Evolutionary conservation across 2,888 invertebrate genomes (phyloP).

Genomic region (Lacanobia oleracea): DNA sequence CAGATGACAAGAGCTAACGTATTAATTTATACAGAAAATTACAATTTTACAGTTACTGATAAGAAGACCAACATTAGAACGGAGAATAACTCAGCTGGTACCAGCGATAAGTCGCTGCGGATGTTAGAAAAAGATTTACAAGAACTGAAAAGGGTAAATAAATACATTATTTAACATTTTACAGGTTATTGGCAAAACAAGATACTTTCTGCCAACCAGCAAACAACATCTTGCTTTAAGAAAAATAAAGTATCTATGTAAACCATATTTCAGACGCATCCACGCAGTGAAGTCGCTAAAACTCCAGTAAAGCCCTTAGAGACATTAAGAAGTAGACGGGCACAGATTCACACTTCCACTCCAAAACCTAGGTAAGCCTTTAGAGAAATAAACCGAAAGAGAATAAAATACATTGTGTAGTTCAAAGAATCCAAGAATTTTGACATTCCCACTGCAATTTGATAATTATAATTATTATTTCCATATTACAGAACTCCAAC

Average conservation of each 20-base stretch:
- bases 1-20: neutral
- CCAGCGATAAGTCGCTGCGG: conserved; percentile 86
- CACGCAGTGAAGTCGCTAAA: conserved; percentile 75
- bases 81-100: conserved; percentile 75
- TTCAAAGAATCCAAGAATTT: neutral
- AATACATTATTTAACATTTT: neutral
- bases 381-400: neutral
- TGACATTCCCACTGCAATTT: neutral
- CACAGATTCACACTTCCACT: conserved; percentile 82
- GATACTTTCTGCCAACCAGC: neutral
- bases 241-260: neutral
- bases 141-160: conserved; percentile 89
- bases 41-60: conserved; percentile 63
- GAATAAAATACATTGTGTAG: neutral
- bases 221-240: neutral
- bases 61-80: conserved; percentile 73
- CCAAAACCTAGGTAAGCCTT: conserved; percentile 80
- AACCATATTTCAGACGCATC: conserved; percentile 78
- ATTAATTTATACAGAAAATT: conserved; percentile 16
- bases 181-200: neutral
- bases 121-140: conserved; percentile 91
- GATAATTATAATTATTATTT: neutral
- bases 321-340: conserved; percentile 74
- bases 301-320: conserved; percentile 75
- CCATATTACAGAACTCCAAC: conserved; percentile 68